Conservation (phyloP, 2,113 vertebrate species). For the Rhinolophus ferrumequinum region DNA sequence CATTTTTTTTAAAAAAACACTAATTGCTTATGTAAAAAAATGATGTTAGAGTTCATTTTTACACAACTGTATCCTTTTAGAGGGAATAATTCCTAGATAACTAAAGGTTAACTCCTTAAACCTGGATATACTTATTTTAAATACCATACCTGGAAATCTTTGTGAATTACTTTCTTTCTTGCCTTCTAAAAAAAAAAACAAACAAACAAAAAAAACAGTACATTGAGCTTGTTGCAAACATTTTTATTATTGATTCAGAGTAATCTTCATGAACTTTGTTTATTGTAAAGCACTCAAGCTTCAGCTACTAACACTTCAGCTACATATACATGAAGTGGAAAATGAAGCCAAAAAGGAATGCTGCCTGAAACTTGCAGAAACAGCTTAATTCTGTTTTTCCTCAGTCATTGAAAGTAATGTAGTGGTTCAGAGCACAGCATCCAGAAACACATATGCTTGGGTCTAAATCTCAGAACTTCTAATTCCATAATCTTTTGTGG, state of each 20-base stretch:
- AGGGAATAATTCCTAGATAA: slow-evolving; percentile 4
- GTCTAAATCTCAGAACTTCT: neutral
- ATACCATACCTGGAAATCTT: neutral
- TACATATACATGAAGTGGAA: neutral
- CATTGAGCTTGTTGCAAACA: neutral
- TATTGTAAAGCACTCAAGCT: slow-evolving; percentile 37
- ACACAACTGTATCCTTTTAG: neutral
- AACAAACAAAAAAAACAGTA: neutral
- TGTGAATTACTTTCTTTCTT: slow-evolving; percentile 48
- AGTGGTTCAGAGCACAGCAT: neutral
- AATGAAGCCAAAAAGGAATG: neutral
- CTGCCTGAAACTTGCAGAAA: neutral
- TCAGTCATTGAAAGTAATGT: neutral
- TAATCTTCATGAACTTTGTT: slow-evolving; percentile 47
- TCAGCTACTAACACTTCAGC: neutral
- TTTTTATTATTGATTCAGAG: slow-evolving; percentile 42
- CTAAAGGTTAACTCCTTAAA: neutral
- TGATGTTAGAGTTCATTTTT: neutral
- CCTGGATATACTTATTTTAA: slow-evolving; percentile 45
- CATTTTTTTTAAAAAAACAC: neutral
- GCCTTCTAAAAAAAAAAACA: neutral
- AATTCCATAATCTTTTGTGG: neutral
- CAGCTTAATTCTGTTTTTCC: neutral
- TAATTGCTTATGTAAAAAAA: neutral
- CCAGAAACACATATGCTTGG: neutral